Percentiles rank a stretch among this genome's conserved stretches.
Evolutionary conservation across 2,888 invertebrate species (phyloP).

Genomic region (Microctonus hyperodae): DNA sequence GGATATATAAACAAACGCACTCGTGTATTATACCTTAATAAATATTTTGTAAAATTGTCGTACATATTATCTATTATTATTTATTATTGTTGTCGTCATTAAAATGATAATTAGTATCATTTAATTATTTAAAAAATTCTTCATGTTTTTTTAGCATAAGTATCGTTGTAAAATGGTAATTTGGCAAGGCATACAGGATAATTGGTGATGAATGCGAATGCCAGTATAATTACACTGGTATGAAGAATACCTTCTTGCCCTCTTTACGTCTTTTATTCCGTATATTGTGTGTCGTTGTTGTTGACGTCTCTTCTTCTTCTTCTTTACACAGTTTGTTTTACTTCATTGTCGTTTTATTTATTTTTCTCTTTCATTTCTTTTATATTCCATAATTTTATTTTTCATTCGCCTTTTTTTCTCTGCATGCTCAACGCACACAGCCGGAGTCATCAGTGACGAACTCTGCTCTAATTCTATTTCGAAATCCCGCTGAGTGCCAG

Average conservation of each 20-base stretch:
- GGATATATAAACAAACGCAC: background rate
- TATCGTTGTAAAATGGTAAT: conserved; percentile 18
- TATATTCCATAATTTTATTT: no score
- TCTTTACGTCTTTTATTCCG: no score
- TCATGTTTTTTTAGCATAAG: background rate
- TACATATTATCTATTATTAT: no score
- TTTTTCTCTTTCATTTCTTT: conserved; percentile 30
- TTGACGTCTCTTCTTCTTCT: conserved; percentile 15
- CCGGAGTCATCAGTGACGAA: conserved; percentile 23
- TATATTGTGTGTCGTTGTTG: no score
- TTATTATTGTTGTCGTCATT: no score
- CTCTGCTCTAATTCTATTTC: conserved; percentile 55
- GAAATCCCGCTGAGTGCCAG: conserved; percentile 60
- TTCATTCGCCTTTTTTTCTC: background rate
- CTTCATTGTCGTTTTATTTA: conserved; percentile 40
- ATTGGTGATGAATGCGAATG: conserved; percentile 23
- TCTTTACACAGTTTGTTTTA: conserved; percentile 36
- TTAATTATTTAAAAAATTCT: background rate
- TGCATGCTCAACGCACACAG: conserved; percentile 27
- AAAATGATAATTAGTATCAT: no score
- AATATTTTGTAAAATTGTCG: no score
- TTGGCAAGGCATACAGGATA: conserved; percentile 21
- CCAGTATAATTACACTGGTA: conserved; percentile 26
- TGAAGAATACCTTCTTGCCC: no score
- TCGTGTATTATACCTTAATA: no score